Evolutionary conservation across 2,888 invertebrate genomes (phyloP), one percentile per base, ranked within the genome.

Genomic region (Ecliptopera silaceata): DNA sequence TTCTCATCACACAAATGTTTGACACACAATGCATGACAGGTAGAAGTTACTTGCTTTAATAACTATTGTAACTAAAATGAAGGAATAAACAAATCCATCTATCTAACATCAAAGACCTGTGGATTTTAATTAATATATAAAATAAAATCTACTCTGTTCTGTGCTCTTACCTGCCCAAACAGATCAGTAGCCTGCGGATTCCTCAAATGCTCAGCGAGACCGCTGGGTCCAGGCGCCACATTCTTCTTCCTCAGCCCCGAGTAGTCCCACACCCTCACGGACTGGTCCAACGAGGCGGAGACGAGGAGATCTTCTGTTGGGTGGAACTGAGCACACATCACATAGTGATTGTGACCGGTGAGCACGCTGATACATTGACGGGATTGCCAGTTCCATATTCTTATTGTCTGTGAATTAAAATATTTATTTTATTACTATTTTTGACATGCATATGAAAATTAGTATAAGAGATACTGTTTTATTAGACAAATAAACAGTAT

Each of bases 351-450:
- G 91, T 99, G 99, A 0, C 99, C 99, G 0, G 97, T 97, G 2
- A 98, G 91, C 0, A 97, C 97, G 72, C 97, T 97, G 74, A 98
- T 98, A 77, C 98, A 99, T 58, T 97, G 97, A 15, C 99, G 94
- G 36, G 98, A 98, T 84, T 99, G 99, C 99, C 99, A 99, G 83
- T 99, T 99, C 99, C 99, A 99, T 74, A 99, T 98, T 61, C 99
- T 94, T 68, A 99, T 99, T 0, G 99, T 99, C 91, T 94, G 92
- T 15, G 70, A 76, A 54, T 4, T n/a, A n/a, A 55, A 48, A 36
- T 29, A 22, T 22, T 22, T 6, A 22, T 22, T 22, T 22, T 4
- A 22, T 22, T n/a, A n/a, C n/a, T n/a, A n/a, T n/a, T n/a, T n/a
- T n/a, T n/a, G n/a, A n/a, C n/a, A n/a, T n/a, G n/a, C n/a, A n/a